These are phyloP conservation scores for Tenthredo mesomela DNA, from an alignment of 2,888 invertebrate species.

Conservation along the genomic window DNA sequence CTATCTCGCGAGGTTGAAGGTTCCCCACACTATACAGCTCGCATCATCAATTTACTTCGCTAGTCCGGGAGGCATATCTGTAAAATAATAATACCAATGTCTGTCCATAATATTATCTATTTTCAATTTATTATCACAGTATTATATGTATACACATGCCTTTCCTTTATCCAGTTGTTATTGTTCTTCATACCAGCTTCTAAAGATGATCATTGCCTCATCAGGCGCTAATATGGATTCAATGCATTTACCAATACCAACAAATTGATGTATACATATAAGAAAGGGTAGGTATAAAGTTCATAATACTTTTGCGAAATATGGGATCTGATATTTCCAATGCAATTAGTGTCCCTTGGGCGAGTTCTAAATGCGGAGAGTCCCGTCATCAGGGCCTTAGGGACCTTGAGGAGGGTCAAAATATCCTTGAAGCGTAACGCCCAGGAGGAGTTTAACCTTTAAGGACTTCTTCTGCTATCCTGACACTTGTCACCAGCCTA, in stretches of 20 bases:
- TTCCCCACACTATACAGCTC: background rate
- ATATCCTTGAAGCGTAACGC: slow-evolving; percentile 66
- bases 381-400: slow-evolving; percentile 73
- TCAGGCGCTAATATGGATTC: background rate
- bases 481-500: slow-evolving; percentile 76
- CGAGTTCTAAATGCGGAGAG: slow-evolving; percentile 78
- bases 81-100: background rate
- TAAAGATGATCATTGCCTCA: background rate
- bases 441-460: slow-evolving; percentile 59
- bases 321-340: background rate
- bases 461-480: slow-evolving; percentile 75
- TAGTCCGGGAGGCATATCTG: background rate
- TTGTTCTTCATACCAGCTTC: background rate
- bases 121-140: background rate
- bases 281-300: background rate
- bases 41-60: background rate
- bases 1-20: slow-evolving; percentile 18
- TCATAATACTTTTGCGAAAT: background rate
- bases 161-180: background rate
- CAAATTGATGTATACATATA: background rate
- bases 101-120: background rate
- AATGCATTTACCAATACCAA: background rate
- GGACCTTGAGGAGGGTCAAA: slow-evolving; percentile 68
- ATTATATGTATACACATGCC: background rate
- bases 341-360: slow-evolving; percentile 76